Evolutionary conservation across 2,888 invertebrate genomes (phyloP).

Genomic region (Folsomia manolachei): DNA sequence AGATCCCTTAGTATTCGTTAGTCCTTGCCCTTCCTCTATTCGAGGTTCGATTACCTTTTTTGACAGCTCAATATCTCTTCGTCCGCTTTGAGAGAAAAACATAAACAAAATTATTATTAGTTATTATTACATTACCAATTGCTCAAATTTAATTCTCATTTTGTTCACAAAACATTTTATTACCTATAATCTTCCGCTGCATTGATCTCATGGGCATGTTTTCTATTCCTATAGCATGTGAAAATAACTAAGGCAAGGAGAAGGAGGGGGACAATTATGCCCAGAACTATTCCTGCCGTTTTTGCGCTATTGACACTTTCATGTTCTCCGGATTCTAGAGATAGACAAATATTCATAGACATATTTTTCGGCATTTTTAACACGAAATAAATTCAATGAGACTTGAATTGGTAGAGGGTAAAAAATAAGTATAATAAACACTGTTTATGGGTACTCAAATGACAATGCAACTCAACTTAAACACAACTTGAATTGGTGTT

Average conservation of each 20-base stretch:
- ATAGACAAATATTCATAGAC: background rate
- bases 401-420: no score
- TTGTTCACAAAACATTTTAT: background rate
- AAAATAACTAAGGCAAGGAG: constrained; percentile 53
- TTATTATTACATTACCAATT: no score
- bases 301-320: constrained; percentile 41
- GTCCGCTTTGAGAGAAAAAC: background rate
- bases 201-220: constrained; percentile 21
- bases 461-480: no score
- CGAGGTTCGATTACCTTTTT: constrained; percentile 9
- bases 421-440: no score
- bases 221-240: constrained; percentile 21
- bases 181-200: constrained; percentile 16
- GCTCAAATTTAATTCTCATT: background rate
- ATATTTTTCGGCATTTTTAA: no score
- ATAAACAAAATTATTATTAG: no score
- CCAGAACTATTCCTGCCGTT: constrained; percentile 73
- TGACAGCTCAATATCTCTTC: constrained; percentile 14
- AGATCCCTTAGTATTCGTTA: constrained; percentile 1
- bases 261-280: constrained; percentile 71
- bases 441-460: no score
- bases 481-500: no score
- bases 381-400: no score
- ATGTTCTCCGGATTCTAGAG: constrained; percentile 48
- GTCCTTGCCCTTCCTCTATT: background rate